Percentiles rank a stretch among this genome's conserved stretches.
phyloP scores from a whole-genome alignment of 2,888 invertebrate genomes.

The Hirudinaria manillensis region DNA sequence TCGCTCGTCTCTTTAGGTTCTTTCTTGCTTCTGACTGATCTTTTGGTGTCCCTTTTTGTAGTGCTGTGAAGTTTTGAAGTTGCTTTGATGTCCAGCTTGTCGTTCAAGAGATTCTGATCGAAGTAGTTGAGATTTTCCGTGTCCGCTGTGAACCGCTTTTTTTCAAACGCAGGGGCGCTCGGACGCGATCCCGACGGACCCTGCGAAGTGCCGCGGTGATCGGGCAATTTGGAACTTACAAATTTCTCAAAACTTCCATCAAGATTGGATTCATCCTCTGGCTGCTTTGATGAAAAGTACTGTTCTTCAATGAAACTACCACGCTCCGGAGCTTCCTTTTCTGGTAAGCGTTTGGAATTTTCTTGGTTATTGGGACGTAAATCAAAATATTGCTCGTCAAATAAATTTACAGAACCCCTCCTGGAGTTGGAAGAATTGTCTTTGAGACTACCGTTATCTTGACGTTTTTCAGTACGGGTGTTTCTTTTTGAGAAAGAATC shows the following conservation, averaged over 20 bases:
- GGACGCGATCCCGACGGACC: neutral
- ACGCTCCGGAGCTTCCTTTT: too few species aligned
- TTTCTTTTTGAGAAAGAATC: too few species aligned
- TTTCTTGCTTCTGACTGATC: too few species aligned
- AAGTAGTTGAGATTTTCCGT: neutral
- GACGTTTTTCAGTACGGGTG: too few species aligned
- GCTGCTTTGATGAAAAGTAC: neutral
- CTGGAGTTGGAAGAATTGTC: neutral
- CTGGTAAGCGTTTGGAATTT: neutral
- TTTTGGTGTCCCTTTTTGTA: too few species aligned
- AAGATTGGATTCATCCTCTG: neutral
- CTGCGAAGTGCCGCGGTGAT: too few species aligned
- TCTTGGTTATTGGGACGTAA: neutral
- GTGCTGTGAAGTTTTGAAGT: too few species aligned
- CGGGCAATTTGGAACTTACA: too few species aligned
- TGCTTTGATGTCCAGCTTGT: too few species aligned
- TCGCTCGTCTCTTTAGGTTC: neutral
- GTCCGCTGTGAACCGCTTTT: neutral
- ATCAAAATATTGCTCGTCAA: constrained; percentile 26
- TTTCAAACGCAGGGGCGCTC: neutral
- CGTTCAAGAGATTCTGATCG: neutral
- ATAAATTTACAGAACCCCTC: constrained; percentile 7
- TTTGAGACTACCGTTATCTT: too few species aligned
- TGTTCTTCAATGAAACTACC: constrained; percentile 2
- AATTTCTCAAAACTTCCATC: neutral